phyloP scores from a whole-genome alignment of 1,140 invertebrate species.

The Zaprionus ghesquierei region DNA sequence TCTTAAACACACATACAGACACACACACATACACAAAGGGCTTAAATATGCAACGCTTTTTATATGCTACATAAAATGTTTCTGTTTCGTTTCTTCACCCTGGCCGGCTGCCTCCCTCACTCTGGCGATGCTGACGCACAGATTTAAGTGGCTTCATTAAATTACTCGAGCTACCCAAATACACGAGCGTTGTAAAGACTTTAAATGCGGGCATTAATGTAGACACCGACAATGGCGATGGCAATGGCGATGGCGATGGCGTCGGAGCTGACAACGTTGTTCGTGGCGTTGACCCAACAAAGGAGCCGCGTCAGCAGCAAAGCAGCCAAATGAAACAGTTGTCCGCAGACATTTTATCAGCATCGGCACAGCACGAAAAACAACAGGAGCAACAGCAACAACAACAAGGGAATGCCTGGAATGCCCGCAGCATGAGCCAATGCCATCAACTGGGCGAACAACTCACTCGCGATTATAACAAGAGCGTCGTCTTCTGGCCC shows the following conservation, averaged over 20 bases:
- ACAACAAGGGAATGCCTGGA: conserved; percentile 17
- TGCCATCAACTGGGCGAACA: conserved; percentile 73
- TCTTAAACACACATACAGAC: conserved; percentile 35
- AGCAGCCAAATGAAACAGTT: conserved; percentile 44
- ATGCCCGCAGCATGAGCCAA: conserved; percentile 60
- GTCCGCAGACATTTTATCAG: conserved; percentile 46
- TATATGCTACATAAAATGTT: conserved; percentile 69
- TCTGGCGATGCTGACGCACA: conserved; percentile 53
- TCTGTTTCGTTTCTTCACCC: conserved; percentile 45
- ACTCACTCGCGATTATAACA: conserved; percentile 74
- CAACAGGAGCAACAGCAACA: conserved; percentile 22
- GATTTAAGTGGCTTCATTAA: conserved; percentile 82
- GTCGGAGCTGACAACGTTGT: not conserved
- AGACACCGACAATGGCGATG: conserved; percentile 44
- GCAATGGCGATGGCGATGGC: conserved; percentile 16
- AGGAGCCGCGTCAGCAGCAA: conserved; percentile 56
- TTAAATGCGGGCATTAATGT: conserved; percentile 80
- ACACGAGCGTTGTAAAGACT: conserved; percentile 80
- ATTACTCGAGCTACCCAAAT: conserved; percentile 79
- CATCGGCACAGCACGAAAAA: conserved; percentile 26
- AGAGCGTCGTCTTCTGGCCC: conserved; percentile 79
- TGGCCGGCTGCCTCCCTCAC: conserved; percentile 3
- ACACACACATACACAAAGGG: conserved; percentile 18
- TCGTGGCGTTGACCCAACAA: conserved; percentile 55
- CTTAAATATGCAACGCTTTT: conserved; percentile 67